phyloP scores from a whole-genome alignment of 1,140 invertebrate species.

The Agrilus planipennis region DNA sequence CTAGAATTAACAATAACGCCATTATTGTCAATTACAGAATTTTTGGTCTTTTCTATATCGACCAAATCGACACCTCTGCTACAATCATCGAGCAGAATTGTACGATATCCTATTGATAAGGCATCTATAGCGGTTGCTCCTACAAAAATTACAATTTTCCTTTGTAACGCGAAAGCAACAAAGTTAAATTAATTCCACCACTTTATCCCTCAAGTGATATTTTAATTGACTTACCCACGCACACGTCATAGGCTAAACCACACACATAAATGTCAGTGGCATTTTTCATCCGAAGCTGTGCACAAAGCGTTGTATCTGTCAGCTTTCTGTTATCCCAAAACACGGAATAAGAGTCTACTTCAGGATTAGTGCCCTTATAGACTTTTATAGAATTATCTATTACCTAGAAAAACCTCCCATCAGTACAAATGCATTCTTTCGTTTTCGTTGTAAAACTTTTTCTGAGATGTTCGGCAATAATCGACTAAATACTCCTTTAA shows the following conservation, averaged over 20 bases:
- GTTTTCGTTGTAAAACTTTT: no score
- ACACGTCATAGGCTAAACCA: slow-evolving; percentile 92
- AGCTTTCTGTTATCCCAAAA: slow-evolving; percentile 96
- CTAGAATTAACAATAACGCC: slow-evolving; percentile 69
- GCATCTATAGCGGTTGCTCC: slow-evolving; percentile 79
- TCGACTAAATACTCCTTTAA: no score
- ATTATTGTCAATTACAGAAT: slow-evolving; percentile 56
- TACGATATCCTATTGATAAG: slow-evolving; percentile 77
- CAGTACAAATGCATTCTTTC: no score
- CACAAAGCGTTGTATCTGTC: slow-evolving; percentile 73
- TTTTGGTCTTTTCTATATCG: slow-evolving; percentile 73
- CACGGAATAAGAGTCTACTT: slow-evolving; percentile 94
- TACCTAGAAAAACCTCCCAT: slow-evolving; percentile 35
- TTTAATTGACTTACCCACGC: slow-evolving; percentile 59
- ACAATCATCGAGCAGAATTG: slow-evolving; percentile 83
- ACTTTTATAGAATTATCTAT: slow-evolving; percentile 67
- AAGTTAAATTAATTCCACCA: no score
- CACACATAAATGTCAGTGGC: slow-evolving; percentile 91
- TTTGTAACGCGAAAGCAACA: not conserved
- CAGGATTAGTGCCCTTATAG: slow-evolving; percentile 88
- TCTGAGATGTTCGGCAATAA: no score
- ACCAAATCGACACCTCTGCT: slow-evolving; percentile 73
- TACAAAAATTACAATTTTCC: slow-evolving; percentile 22
- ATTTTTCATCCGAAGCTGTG: slow-evolving; percentile 62
- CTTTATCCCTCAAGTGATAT: no score